These are phyloP conservation scores for Trachemys scripta DNA, from an alignment of 2,113 vertebrate genomes.

Conservation along the genomic window DNA sequence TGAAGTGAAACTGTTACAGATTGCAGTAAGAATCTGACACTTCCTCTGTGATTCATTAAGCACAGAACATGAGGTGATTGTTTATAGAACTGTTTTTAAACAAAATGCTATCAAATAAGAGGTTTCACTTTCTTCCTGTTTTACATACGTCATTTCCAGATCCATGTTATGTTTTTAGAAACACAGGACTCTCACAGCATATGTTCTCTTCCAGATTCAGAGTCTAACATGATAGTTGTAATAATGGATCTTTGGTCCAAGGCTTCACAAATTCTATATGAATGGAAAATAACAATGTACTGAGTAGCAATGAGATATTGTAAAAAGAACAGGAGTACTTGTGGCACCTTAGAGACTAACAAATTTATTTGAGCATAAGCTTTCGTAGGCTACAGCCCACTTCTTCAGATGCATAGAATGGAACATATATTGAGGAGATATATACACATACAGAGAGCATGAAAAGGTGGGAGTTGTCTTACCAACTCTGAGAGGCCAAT, in stretches of 20 bases:
- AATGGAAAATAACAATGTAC: background rate
- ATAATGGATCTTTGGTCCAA: background rate
- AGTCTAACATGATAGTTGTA: background rate
- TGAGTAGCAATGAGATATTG: background rate
- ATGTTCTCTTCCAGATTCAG: background rate
- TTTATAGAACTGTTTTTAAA: too few species aligned
- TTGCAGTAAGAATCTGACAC: background rate
- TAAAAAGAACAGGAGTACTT: too few species aligned
- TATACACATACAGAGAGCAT: too few species aligned
- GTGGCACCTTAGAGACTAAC: too few species aligned
- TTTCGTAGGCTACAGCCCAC: too few species aligned
- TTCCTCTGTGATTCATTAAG: background rate
- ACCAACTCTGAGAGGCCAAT: too few species aligned
- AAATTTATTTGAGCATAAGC: too few species aligned
- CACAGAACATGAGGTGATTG: background rate
- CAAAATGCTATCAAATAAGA: background rate
- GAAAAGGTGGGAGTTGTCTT: too few species aligned
- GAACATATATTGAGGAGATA: too few species aligned
- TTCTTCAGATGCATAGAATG: too few species aligned
- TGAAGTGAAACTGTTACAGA: background rate
- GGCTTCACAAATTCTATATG: fast-evolving
- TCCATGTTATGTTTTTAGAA: background rate
- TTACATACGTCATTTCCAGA: background rate
- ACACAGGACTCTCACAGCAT: background rate
- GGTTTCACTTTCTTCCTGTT: background rate